Base-by-base conservation (phyloP, 2,888 invertebrate species). In the Trissolcus japonicus region DNA sequence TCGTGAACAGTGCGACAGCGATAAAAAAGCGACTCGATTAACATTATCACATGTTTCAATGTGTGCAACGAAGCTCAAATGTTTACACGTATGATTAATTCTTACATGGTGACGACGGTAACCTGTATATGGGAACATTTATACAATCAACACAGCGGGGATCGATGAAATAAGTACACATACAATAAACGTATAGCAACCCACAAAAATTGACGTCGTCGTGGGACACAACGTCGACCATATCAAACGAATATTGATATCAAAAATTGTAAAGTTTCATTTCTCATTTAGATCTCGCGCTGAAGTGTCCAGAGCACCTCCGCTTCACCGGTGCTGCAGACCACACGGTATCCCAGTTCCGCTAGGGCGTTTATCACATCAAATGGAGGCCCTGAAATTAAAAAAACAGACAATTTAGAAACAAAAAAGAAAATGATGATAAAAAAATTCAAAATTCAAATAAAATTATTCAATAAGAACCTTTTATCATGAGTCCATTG, bases 291-390 rank as follows among this genome's bases (percentile, higher is more conserved):
- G 83, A 93, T 87, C 89, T 95, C 95, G 84, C 95, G 92, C 86
- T 94, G 94, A 90, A 96, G 91, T 54, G 95, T 96, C 95, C 95
- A 96, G 82, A 94, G 93, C 83, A 94, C 93, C 90, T 95, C 95
- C 19, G 94, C 91, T 86, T 95, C 95, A 14, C 95, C 95, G 79
- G 95, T 94, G 87, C 93, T 94, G 83, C 93, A 92, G 78, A 95
- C 90, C 54, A 96, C 93, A 86, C 92, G 93, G 88, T 95, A 96
- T 68, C 95, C 95, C 80, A 95, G 91, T 88, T 94, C 93, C 68
- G 94, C 93, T 82, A 96, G 90, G 48, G 94, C 92, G 87, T 96
- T 96, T 65, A 96, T 92, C 81, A 94, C 92, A 80, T 91, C 89
- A 79, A 95, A 88, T 25, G 95, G 94, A 84, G 93, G 90, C 67